Conservation (phyloP, 2,113 vertebrate species). For the Naja naja region DNA sequence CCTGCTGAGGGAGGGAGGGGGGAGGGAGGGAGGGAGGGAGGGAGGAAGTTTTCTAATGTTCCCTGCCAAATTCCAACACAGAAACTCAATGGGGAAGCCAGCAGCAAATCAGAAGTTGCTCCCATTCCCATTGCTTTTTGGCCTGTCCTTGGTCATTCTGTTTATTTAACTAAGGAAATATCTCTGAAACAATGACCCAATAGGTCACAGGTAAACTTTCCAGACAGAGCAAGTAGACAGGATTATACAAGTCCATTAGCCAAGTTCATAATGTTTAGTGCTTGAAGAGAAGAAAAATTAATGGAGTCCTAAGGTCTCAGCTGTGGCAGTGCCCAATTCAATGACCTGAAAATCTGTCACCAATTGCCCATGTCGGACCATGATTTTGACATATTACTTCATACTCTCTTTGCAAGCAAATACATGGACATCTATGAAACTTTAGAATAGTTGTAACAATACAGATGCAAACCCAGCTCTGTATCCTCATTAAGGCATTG, state of each 20-base stretch:
- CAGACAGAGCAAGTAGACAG: not conserved
- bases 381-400: not conserved
- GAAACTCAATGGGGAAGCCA: not conserved
- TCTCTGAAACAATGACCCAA: not conserved
- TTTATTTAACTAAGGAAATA: not conserved
- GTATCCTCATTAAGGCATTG: not conserved
- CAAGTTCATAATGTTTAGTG: conserved; percentile 7
- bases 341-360: not conserved
- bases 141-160: not conserved
- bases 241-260: not conserved
- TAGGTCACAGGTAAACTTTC: not conserved
- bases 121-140: not conserved
- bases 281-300: not conserved
- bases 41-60: not conserved
- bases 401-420: not conserved
- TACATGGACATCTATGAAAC: not conserved
- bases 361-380: not conserved
- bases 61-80: not conserved
- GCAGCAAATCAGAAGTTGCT: not conserved
- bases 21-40: no score
- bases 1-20: not conserved
- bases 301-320: not conserved
- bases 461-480: not conserved
- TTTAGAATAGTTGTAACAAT: not conserved
- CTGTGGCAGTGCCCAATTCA: not conserved